Evolutionary conservation across 2,113 vertebrate genomes (phyloP), one percentile per base, ranked within the genome.

Genomic region (Morone chrysops): DNA sequence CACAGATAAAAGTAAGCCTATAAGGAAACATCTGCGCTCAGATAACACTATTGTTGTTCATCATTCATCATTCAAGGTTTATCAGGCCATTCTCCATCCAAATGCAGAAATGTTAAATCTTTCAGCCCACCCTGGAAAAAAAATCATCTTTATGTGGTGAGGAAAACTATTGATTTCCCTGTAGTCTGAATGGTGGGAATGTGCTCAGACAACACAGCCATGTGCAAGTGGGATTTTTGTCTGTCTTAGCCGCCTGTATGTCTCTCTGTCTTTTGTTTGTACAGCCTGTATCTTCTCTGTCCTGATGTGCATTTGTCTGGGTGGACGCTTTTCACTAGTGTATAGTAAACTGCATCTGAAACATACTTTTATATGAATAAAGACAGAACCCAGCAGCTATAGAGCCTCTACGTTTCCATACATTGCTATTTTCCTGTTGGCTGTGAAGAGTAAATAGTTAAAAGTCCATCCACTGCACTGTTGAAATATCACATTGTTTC

Each of bases 131-230:
- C 63, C n/a, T 70, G 66, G 76, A 93, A 90, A 90, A 38, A 57
- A 91, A 92, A 83, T 92, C 80, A 91, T 94, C 85, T 91, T 78
- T 92, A 83, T 89, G 90, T 93, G 87, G 45, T 45, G 73, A 84
- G 90, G 91, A 86, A 92, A 88, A 87, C 75, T 94, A 94, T 93
- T 94, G 92, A 94, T 93, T 92, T 90, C 86, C 66, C 81, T 86
- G 89, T 82, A 87, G 90, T 84, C 86, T 91, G 89, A 88, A 90
- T 81, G 84, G 85, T 87, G 78, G 75, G 83, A 87, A 89, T 89
- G 86, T 84, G 86, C 83, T 91, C 83, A 78, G 79, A 80, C 53
- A 80, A 68, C 57, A 2, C 74, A 67, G 83, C 50, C 45, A 43
- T 83, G 75, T 67, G 57, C 78, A 87, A 81, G 87, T 80, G 87